phyloP scores from a whole-genome alignment of 2,797 vertebrate species.

The Anabas testudineus region DNA sequence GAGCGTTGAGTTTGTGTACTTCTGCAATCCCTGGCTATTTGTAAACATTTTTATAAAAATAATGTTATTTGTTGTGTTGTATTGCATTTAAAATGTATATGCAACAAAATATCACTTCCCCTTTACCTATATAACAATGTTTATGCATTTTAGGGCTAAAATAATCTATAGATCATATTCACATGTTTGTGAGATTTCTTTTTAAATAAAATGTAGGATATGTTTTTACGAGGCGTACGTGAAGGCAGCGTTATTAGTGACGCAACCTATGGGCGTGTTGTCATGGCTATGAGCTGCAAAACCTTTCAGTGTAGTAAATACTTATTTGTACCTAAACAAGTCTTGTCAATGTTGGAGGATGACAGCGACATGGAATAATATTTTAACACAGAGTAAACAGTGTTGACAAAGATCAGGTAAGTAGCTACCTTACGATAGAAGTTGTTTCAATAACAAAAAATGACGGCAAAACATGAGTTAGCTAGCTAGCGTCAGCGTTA shows the following conservation, averaged over 20 bases:
- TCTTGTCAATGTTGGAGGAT: slow-evolving; percentile 48
- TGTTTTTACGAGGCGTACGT: slow-evolving; percentile 45
- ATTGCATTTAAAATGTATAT: neutral
- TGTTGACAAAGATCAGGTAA: slow-evolving; percentile 57
- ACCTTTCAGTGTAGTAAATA: slow-evolving; percentile 52
- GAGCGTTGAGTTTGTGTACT: neutral
- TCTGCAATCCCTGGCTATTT: no score
- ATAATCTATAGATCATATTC: no score
- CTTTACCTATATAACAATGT: neutral
- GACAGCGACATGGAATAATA: slow-evolving; percentile 50
- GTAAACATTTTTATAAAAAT: no score
- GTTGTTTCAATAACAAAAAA: slow-evolving; percentile 37
- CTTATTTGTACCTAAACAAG: slow-evolving; percentile 56
- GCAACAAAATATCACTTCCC: neutral
- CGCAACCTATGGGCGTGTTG: slow-evolving; percentile 80
- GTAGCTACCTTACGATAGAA: slow-evolving; percentile 40
- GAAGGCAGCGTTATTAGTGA: slow-evolving; percentile 71
- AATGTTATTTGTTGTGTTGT: neutral
- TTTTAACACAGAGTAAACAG: slow-evolving; percentile 43
- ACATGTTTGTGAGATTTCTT: neutral
- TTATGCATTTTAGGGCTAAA: neutral
- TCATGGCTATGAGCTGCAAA: slow-evolving; percentile 71
- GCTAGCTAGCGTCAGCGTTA: slow-evolving; percentile 70
- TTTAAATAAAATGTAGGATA: neutral
- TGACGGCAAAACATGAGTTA: slow-evolving; percentile 58